These are phyloP conservation scores for Spongilla lacustris DNA, from an alignment of 37 sponge, comb jelly and placozoan genomes.

Conservation along the genomic window DNA sequence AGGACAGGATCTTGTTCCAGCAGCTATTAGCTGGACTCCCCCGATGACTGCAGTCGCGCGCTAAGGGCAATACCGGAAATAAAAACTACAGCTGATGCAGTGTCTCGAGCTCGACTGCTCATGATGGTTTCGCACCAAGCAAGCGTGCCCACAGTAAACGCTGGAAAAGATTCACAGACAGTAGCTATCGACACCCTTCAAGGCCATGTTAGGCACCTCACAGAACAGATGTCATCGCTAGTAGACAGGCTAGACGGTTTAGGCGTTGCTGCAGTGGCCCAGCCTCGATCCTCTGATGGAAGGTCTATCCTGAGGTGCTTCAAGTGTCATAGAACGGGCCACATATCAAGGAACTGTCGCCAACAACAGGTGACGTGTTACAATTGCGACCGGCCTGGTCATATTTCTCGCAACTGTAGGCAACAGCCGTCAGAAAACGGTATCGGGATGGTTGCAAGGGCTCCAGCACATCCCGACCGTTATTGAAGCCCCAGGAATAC, in stretches of 20 bases:
- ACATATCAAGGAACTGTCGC: slow-evolving; percentile 21
- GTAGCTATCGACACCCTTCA: slow-evolving; percentile 1
- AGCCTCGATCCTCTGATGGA: neutral
- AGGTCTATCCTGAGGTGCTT: slow-evolving; percentile 11
- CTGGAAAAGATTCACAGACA: too few relatives aligned
- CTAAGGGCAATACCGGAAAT: slow-evolving; percentile 34
- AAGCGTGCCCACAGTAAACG: neutral
- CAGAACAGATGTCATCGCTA: slow-evolving; percentile 38
- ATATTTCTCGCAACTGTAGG: slow-evolving; percentile 16
- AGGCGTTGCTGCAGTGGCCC: neutral
- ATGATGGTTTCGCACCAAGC: slow-evolving; percentile 6
- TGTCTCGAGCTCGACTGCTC: slow-evolving; percentile 31
- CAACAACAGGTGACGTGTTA: slow-evolving; percentile 17
- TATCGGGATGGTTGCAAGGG: slow-evolving; percentile 28
- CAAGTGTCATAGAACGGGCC: slow-evolving; percentile 21
- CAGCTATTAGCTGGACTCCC: slow-evolving; percentile 50
- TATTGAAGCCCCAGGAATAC: slow-evolving; percentile 11
- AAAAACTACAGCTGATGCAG: slow-evolving; percentile 1
- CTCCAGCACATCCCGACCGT: slow-evolving; percentile 8
- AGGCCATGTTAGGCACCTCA: slow-evolving; percentile 16
- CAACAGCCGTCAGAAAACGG: slow-evolving; percentile 47
- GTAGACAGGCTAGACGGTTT: neutral
- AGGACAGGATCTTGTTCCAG: slow-evolving; percentile 40
- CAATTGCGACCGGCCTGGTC: slow-evolving; percentile 22
- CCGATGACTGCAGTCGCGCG: slow-evolving; percentile 10